Evolutionary conservation across 35 echinoderm and acorn worm genomes (phyloP), one percentile per base, ranked within the genome.

Genomic region (Apostichopus parvimensis): DNA sequence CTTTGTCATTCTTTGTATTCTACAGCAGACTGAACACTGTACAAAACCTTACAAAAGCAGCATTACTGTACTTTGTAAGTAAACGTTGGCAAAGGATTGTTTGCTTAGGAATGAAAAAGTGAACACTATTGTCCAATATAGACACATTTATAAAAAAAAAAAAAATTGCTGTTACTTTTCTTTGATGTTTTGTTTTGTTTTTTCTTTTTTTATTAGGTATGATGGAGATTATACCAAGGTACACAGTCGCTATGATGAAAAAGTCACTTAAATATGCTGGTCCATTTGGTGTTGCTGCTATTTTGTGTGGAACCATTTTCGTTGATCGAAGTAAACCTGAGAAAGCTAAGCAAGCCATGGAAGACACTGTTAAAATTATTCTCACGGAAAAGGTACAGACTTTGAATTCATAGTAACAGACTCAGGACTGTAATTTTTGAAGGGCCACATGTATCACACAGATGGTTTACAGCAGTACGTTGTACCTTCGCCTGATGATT

Each of bases 241-340:
- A 92, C 54, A 94, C 92, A 57, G 77, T 89, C 7, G 80, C 89
- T 20, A 96, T 96, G 62, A 96, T 96, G 95, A 96, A 96, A 56
- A 87, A 94, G 6, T 79, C 83, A 1, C 82, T 96, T 24, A 96
- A 96, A 79, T 96, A 96, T 59, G 80, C 92, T 56, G 95, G 95
- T 26, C 92, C 95, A 34, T 91, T 96, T 57, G 95, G 95, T 15
- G 9, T 96, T 17, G 93, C 93, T 9, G 81, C 90, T 45, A 92
- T 96, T 1, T 77, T 96, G 14, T 87, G 92, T 76, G 95, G 95
- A 0, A 82, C 85, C 5, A 94, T 96, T 79, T 96, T 96, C 34
- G 95, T 96, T 14, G 77, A 94, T 76, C 80, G 95, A 55, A 94
- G 78, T 55, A 92, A 92, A 54, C 70, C 88, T 5, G 89, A 84